A percentile compares a stretch with the other conserved stretches of the same genome.
These are phyloP conservation scores for Drosophila austrosaltans DNA, from an alignment of 2,888 invertebrate species.

Conservation along the genomic window DNA sequence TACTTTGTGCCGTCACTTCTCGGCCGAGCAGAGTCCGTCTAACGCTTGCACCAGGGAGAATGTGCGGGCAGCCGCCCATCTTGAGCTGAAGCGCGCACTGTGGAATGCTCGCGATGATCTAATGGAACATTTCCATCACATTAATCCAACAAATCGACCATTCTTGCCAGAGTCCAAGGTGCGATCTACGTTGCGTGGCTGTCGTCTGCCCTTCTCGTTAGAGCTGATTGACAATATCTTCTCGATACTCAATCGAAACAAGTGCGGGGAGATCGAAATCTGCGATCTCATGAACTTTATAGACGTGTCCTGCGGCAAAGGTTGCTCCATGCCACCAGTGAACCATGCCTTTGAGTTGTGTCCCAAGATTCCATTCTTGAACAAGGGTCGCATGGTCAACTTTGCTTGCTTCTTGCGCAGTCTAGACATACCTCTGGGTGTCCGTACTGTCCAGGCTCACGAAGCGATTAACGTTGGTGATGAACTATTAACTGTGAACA, in stretches of 20 bases:
- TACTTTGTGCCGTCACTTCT: conserved; percentile 89
- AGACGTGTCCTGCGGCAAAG: conserved; percentile 86
- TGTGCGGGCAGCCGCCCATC: conserved; percentile 87
- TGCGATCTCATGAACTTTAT: conserved; percentile 89
- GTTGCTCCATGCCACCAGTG: conserved; percentile 79
- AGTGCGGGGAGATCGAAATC: conserved; percentile 87
- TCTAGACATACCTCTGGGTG: conserved; percentile 69
- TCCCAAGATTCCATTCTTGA: conserved; percentile 80
- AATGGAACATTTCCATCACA: conserved; percentile 86
- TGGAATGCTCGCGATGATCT: conserved; percentile 89
- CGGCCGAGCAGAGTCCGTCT: conserved; percentile 85
- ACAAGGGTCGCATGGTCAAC: conserved; percentile 80
- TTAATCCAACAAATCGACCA: conserved; percentile 86
- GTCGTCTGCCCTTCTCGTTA: conserved; percentile 87
- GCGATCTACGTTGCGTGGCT: conserved; percentile 88
- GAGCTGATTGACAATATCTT: conserved; percentile 89
- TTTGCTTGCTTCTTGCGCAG: conserved; percentile 79
- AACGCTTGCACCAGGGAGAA: conserved; percentile 82
- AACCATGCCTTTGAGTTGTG: conserved; percentile 82
- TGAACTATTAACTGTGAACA: not conserved
- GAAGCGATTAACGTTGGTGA: conserved; percentile 16
- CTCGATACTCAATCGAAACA: conserved; percentile 85
- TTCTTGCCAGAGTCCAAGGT: conserved; percentile 86
- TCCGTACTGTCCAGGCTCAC: conserved; percentile 38
- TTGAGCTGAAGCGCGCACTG: conserved; percentile 88